phyloP scores from a whole-genome alignment of 2,113 vertebrate species.

The Irena cyanogastra region DNA sequence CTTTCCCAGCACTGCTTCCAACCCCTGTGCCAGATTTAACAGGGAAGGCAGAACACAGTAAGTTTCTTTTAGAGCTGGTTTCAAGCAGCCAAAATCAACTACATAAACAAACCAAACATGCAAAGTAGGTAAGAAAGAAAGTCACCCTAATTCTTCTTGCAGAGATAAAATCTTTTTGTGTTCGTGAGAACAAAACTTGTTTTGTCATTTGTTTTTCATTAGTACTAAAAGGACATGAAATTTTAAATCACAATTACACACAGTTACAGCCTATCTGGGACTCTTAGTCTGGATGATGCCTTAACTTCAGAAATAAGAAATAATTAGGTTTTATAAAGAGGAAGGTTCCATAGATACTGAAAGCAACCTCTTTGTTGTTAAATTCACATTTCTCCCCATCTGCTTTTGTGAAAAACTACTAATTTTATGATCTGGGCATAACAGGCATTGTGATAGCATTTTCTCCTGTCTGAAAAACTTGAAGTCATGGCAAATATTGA shows the following conservation, averaged over 20 bases:
- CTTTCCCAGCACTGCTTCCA: conserved; percentile 1
- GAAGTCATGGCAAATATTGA: not conserved
- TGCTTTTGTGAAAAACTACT: not conserved
- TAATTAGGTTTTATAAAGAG: not conserved
- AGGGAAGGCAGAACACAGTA: not conserved
- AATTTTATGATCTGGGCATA: not conserved
- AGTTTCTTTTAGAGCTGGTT: not conserved
- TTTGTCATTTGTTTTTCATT: not conserved
- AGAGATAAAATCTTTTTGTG: not conserved
- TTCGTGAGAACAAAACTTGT: not conserved
- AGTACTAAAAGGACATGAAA: not conserved
- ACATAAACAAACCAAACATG: not conserved
- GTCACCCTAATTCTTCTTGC: not conserved
- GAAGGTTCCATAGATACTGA: not conserved
- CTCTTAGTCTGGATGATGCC: not conserved
- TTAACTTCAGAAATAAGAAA: not conserved
- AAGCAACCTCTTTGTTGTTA: not conserved
- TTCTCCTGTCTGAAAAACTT: not conserved
- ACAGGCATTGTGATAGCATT: not conserved
- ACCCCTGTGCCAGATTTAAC: not conserved
- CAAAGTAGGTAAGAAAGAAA: not conserved
- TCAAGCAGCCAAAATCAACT: not conserved
- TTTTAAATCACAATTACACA: not conserved
- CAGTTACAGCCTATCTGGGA: not conserved
- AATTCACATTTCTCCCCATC: not conserved